These are phyloP conservation scores for Cheilosia variabilis DNA, from an alignment of 2,888 invertebrate genomes.

Conservation along the genomic window DNA sequence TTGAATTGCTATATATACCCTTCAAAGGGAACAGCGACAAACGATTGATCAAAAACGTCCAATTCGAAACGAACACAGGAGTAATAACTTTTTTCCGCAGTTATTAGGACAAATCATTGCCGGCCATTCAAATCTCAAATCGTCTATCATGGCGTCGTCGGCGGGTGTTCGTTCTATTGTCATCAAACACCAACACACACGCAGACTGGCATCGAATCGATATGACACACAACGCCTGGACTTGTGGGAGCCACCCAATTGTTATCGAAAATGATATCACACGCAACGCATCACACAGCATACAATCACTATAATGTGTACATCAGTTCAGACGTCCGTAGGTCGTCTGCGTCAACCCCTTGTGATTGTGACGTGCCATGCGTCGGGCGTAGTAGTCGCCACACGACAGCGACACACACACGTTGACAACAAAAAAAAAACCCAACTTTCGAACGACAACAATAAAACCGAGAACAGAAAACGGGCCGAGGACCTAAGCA, in stretches of 20 bases:
- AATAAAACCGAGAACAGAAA: constrained; percentile 28
- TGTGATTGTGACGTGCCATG: constrained; percentile 1
- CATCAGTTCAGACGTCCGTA: constrained; percentile 35
- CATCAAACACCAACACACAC: constrained; percentile 12
- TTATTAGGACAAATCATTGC: constrained; percentile 69
- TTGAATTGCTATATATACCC: constrained; percentile 41
- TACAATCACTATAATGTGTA: constrained; percentile 37
- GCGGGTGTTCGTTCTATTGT: constrained; percentile 13
- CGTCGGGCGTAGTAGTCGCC: neutral
- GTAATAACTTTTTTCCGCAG: constrained; percentile 65
- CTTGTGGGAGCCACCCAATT: constrained; percentile 69
- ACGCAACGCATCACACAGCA: constrained; percentile 64
- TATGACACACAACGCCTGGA: constrained; percentile 63
- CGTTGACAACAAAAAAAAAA: constrained; percentile 6
- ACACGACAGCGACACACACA: neutral
- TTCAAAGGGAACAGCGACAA: constrained; percentile 7
- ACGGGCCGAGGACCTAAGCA: constrained; percentile 58
- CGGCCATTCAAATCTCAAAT: constrained; percentile 68
- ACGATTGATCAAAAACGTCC: constrained; percentile 63
- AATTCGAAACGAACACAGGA: constrained; percentile 59
- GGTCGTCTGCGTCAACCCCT: constrained; percentile 28
- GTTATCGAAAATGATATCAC: constrained; percentile 74
- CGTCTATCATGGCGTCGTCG: constrained; percentile 58
- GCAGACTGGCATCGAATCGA: constrained; percentile 35
- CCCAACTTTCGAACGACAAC: neutral